Percentiles rank a stretch among this genome's conserved stretches.
Evolutionary conservation across 2,888 invertebrate genomes (phyloP).

Genomic region (Yponomeuta plumbellus): DNA sequence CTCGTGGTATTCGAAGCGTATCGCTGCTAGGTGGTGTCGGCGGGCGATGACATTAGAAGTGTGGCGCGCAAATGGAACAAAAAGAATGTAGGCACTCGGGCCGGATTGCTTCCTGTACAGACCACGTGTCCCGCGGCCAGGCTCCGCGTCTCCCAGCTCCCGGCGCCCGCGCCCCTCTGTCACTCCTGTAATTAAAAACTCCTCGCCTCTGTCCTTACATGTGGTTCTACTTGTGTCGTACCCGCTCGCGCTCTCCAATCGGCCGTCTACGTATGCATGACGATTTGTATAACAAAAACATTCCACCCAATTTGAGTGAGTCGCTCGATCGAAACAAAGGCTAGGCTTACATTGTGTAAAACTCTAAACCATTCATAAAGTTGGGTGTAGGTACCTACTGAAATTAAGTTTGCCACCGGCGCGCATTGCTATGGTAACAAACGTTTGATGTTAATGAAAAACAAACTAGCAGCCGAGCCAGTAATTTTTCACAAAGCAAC

Average conservation of each 20-base stretch:
- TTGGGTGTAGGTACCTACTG: not conserved
- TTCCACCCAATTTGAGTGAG: too few relatives aligned
- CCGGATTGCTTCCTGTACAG: constrained; percentile 54
- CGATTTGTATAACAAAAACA: not conserved
- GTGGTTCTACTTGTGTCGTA: constrained; percentile 7
- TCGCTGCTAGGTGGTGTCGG: constrained; percentile 17
- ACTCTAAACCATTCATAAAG: not conserved
- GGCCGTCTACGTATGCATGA: not conserved
- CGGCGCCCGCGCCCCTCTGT: constrained; percentile 15
- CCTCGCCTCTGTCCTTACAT: constrained; percentile 10
- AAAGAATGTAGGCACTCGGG: constrained; percentile 36
- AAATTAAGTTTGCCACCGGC: not conserved
- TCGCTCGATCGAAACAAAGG: not conserved
- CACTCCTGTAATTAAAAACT: constrained; percentile 38
- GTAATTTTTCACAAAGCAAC: not conserved
- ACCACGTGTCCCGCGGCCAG: constrained; percentile 40
- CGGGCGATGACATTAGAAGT: constrained; percentile 50
- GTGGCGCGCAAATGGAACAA: constrained; percentile 43
- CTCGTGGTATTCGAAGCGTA: not conserved
- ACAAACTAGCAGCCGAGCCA: not conserved
- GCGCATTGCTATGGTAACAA: not conserved
- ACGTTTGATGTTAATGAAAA: not conserved
- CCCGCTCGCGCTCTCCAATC: not conserved
- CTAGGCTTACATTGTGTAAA: not conserved
- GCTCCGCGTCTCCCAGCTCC: constrained; percentile 21